These are phyloP conservation scores for Sarcophilus harrisii DNA, from an alignment of 2,797 vertebrate genomes.

Conservation along the genomic window DNA sequence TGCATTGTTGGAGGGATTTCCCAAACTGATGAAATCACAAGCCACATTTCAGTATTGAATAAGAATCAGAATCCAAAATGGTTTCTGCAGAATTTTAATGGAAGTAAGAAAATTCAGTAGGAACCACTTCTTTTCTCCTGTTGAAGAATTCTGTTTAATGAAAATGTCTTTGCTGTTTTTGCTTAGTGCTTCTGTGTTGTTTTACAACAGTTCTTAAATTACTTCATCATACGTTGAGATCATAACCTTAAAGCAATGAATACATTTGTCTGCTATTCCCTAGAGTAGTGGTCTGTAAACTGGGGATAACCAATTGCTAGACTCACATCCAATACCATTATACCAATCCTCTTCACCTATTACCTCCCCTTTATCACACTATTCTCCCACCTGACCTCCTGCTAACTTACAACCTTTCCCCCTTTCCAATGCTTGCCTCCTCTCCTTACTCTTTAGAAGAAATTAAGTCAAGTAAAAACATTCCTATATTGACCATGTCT, in stretches of 20 bases:
- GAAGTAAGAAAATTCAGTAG: not conserved
- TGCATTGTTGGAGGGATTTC: not conserved
- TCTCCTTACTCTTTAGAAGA: not conserved
- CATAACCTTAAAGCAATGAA: not conserved
- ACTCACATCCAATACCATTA: not conserved
- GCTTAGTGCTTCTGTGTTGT: not conserved
- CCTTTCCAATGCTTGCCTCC: not conserved
- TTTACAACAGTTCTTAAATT: not conserved
- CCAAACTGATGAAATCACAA: not conserved
- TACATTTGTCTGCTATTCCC: not conserved
- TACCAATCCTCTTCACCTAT: not conserved
- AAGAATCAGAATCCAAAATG: not conserved
- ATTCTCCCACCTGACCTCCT: not conserved
- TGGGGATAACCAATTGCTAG: not conserved
- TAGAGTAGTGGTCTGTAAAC: not conserved
- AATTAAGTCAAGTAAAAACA: not conserved
- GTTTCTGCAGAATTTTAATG: not conserved
- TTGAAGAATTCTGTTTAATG: not conserved
- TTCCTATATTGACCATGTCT: not conserved
- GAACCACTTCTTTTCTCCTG: not conserved
- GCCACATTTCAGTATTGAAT: not conserved
- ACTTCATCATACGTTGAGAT: not conserved
- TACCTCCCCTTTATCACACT: not conserved
- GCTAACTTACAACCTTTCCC: not conserved
- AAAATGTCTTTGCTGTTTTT: not conserved